phyloP scores from a whole-genome alignment of 2,113 vertebrate genomes.

The Panthera uncia region DNA sequence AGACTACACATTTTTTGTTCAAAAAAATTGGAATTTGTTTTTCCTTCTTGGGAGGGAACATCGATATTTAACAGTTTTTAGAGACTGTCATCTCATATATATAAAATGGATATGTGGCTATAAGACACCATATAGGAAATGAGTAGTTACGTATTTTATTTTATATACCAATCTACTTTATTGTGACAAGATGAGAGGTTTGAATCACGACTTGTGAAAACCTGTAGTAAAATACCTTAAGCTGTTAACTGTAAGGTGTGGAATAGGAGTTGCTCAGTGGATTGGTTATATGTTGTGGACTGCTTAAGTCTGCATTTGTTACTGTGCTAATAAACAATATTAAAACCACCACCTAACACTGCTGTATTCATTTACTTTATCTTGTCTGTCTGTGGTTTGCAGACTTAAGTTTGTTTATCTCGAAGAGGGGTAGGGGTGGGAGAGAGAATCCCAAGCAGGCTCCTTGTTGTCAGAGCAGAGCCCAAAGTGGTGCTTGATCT shows the following conservation, averaged over 20 bases:
- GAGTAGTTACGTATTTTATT: slow-evolving; percentile 85
- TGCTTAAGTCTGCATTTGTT: slow-evolving; percentile 89
- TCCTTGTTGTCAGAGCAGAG: too few relatives aligned
- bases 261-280: slow-evolving; percentile 87
- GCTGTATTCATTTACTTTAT: slow-evolving; percentile 47
- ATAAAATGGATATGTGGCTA: slow-evolving; percentile 73
- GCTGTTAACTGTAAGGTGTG: slow-evolving; percentile 89
- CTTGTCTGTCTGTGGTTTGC: slow-evolving; percentile 16
- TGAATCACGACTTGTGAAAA: slow-evolving; percentile 81
- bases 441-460: too few relatives aligned
- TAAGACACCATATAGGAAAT: slow-evolving; percentile 78
- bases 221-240: slow-evolving; percentile 93
- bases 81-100: slow-evolving; percentile 83
- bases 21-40: slow-evolving; percentile 77
- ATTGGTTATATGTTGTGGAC: slow-evolving; percentile 89
- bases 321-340: slow-evolving; percentile 91
- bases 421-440: too few relatives aligned
- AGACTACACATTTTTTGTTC: slow-evolving; percentile 76
- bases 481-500: too few relatives aligned
- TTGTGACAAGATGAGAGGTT: slow-evolving; percentile 82
- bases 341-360: slow-evolving; percentile 75
- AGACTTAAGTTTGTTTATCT: neutral
- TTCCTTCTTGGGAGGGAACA: slow-evolving; percentile 74
- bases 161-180: slow-evolving; percentile 85
- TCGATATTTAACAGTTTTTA: slow-evolving; percentile 85